Evolutionary conservation across 2,113 vertebrate genomes (phyloP).

Genomic region (Salvelinus alpinus): DNA sequence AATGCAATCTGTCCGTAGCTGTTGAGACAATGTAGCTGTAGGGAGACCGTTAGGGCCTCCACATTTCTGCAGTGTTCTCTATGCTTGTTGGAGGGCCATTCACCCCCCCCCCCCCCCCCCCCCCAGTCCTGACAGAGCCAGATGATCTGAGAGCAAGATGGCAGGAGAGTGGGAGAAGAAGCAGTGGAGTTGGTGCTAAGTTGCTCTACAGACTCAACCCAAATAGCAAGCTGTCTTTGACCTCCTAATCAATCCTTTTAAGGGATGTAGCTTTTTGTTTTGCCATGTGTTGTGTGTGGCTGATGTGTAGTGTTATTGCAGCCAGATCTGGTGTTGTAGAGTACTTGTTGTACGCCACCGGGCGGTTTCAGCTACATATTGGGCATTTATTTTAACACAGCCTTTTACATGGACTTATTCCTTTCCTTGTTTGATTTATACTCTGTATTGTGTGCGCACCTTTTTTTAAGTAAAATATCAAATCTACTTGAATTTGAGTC

Average conservation of each 20-base stretch:
- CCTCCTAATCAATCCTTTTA: constrained; percentile 1
- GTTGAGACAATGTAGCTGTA: no score
- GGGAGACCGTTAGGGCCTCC: no score
- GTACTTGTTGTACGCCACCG: neutral
- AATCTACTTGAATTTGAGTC: neutral
- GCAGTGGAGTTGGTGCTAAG: neutral
- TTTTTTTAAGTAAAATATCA: constrained; percentile 63
- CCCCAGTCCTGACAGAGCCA: no score
- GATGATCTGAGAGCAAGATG: neutral
- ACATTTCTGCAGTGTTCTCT: no score
- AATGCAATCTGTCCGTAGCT: neutral
- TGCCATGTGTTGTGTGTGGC: constrained; percentile 24
- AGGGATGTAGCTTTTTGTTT: constrained; percentile 10
- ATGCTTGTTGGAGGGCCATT: no score
- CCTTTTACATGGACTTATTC: constrained; percentile 45
- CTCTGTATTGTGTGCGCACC: constrained; percentile 49
- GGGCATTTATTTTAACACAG: constrained; percentile 44
- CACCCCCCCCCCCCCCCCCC: no score
- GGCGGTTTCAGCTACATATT: constrained; percentile 20
- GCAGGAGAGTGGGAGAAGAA: neutral
- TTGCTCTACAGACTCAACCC: neutral
- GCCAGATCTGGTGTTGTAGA: constrained; percentile 9
- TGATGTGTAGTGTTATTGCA: constrained; percentile 40
- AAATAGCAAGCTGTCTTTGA: constrained; percentile 9
- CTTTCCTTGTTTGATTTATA: constrained; percentile 45